Evolutionary conservation across 2,797 vertebrate genomes (phyloP).

Genomic region (Okamejei kenojei): DNA sequence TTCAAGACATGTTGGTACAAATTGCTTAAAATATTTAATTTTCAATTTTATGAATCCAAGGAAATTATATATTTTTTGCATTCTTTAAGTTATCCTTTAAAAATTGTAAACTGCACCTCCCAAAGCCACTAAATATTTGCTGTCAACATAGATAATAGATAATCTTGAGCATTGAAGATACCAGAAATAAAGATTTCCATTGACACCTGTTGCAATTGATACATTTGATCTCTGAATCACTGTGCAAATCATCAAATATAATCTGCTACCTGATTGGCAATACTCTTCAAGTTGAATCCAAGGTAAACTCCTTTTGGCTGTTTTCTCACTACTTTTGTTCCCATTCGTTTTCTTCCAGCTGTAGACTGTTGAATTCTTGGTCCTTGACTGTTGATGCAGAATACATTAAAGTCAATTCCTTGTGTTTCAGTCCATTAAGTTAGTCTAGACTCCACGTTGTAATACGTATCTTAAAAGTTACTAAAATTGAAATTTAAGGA

Average conservation of each 20-base stretch:
- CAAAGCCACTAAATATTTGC: not conserved
- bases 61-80: not conserved
- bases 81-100: not conserved
- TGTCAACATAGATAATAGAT: not conserved
- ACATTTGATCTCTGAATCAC: not conserved
- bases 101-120: not conserved
- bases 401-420: not conserved
- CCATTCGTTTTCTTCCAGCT: slow-evolving; percentile 42
- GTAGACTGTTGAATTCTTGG: slow-evolving; percentile 33
- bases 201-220: not conserved
- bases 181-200: not conserved
- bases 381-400: slow-evolving; percentile 42
- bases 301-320: slow-evolving; percentile 56
- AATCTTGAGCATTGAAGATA: not conserved
- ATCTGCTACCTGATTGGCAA: slow-evolving; percentile 59
- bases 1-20: not conserved
- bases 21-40: too few relatives aligned
- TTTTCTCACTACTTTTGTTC: not conserved
- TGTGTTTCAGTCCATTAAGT: not conserved
- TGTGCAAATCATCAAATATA: not conserved
- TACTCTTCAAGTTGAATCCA: slow-evolving; percentile 58
- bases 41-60: not conserved
- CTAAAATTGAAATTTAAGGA: not conserved
- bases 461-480: not conserved
- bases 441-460: not conserved